Percentiles rank a stretch among this genome's conserved stretches.
phyloP scores from a whole-genome alignment of 1,140 invertebrate species.

The Drosophila simulans region DNA sequence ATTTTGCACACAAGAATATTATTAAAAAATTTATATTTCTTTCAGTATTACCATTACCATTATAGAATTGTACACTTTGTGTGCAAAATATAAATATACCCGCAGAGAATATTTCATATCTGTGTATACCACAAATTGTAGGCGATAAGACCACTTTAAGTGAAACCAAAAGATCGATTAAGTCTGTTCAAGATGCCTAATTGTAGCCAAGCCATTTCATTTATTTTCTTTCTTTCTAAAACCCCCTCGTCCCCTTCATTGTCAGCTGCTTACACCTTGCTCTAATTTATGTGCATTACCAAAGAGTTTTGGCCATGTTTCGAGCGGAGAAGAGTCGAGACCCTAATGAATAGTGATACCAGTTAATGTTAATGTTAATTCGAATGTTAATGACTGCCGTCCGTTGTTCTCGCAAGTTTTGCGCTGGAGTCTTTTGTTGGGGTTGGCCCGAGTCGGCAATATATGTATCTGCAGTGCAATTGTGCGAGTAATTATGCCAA shows the following conservation, averaged over 20 bases:
- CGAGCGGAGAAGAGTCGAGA: slow-evolving; percentile 19
- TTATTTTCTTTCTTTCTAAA: slow-evolving; percentile 8
- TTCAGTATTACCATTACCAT: too few species aligned
- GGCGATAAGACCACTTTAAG: slow-evolving; percentile 3
- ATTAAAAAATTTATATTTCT: too few species aligned
- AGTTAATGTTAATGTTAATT: slow-evolving; percentile 56
- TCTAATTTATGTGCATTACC: slow-evolving; percentile 68
- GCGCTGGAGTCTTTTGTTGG: slow-evolving; percentile 72
- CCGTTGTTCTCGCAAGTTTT: slow-evolving; percentile 45
- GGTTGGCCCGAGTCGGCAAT: slow-evolving; percentile 10
- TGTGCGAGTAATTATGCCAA: slow-evolving; percentile 63
- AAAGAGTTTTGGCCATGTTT: slow-evolving; percentile 45
- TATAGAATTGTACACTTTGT: too few species aligned
- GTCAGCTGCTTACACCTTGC: slow-evolving; percentile 51
- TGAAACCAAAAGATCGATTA: background rate
- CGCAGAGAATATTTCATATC: too few species aligned
- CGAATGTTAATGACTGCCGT: slow-evolving; percentile 53
- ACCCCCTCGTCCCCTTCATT: slow-evolving; percentile 1
- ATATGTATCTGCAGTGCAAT: slow-evolving; percentile 62
- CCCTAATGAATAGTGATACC: slow-evolving; percentile 51
- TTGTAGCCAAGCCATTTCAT: slow-evolving; percentile 9
- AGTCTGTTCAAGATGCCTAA: slow-evolving; percentile 13
- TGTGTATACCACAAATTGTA: background rate
- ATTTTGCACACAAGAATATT: too few species aligned
- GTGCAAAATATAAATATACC: too few species aligned